Percentiles rank a stretch among this genome's conserved stretches.
These are phyloP conservation scores for Watsonalla binaria DNA, from an alignment of 2,888 invertebrate species.

Conservation along the genomic window DNA sequence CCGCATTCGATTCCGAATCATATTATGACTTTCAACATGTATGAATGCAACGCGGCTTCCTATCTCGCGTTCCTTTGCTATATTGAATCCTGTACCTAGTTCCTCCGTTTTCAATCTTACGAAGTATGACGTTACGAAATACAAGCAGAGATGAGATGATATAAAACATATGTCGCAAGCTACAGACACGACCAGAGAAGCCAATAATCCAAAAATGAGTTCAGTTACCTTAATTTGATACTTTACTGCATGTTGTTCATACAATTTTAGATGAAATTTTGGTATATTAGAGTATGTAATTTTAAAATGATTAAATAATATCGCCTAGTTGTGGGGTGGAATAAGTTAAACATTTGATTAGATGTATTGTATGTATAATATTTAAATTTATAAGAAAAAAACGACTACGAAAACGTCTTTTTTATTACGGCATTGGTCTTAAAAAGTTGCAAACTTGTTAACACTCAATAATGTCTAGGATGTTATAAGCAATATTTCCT, in stretches of 20 bases:
- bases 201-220: slow-evolving; percentile 68
- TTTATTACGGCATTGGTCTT: too few species aligned
- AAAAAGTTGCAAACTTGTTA: too few species aligned
- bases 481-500: slow-evolving; percentile 41
- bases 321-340: too few species aligned
- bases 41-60: slow-evolving; percentile 62
- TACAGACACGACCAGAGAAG: slow-evolving; percentile 46
- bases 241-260: slow-evolving; percentile 55
- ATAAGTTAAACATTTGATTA: too few species aligned
- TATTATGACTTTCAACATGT: slow-evolving; percentile 69
- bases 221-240: slow-evolving; percentile 49
- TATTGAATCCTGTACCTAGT: slow-evolving; percentile 62
- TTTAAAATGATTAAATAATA: too few species aligned
- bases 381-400: too few species aligned
- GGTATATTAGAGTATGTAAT: too few species aligned
- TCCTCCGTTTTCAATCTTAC: slow-evolving; percentile 66
- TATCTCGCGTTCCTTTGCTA: slow-evolving; percentile 57
- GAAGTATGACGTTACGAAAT: slow-evolving; percentile 56
- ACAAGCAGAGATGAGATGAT: slow-evolving; percentile 53
- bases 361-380: too few species aligned
- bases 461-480: slow-evolving; percentile 13
- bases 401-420: too few species aligned
- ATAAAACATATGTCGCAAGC: slow-evolving; percentile 68
- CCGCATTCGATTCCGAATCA: slow-evolving; percentile 66
- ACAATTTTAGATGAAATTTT: too few species aligned